A percentile compares a stretch with the other conserved stretches of the same genome.
These are phyloP conservation scores for Hormaphis cornu DNA, from an alignment of 1,140 invertebrate species.

Conservation along the genomic window DNA sequence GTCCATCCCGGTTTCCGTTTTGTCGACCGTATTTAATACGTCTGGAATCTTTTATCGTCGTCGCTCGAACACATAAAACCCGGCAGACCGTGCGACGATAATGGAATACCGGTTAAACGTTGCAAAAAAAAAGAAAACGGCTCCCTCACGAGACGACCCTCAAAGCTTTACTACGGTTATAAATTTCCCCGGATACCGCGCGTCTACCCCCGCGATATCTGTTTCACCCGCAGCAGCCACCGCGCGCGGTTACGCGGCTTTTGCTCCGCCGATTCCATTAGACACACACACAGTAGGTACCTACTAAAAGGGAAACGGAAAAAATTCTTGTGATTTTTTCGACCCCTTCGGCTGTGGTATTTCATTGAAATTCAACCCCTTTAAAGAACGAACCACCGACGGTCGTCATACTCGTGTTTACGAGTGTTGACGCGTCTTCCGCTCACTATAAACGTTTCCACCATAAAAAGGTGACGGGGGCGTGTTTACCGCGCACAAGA, in stretches of 20 bases:
- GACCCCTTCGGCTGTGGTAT: neutral
- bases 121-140: slow-evolving; percentile 23
- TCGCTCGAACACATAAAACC: slow-evolving; percentile 29
- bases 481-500: too few species aligned
- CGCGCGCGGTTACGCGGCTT: neutral
- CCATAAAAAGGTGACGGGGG: too few species aligned
- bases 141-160: slow-evolving; percentile 21
- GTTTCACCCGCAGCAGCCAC: neutral
- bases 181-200: neutral
- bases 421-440: neutral
- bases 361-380: slow-evolving; percentile 21
- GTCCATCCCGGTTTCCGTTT: slow-evolving; percentile 27
- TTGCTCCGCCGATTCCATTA: neutral
- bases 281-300: slow-evolving; percentile 9
- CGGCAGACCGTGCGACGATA: slow-evolving; percentile 26
- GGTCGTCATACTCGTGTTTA: neutral
- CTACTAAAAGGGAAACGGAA: slow-evolving; percentile 6
- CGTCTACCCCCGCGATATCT: neutral
- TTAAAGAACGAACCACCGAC: slow-evolving; percentile 5
- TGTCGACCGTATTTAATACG: slow-evolving; percentile 29
- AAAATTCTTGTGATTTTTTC: slow-evolving; percentile 17
- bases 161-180: slow-evolving; percentile 30
- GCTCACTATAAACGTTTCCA: neutral
- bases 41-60: slow-evolving; percentile 30
- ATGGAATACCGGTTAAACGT: slow-evolving; percentile 31